Percentiles rank a stretch among this genome's conserved stretches.
Evolutionary conservation across 2,888 invertebrate species (phyloP).

Genomic region (Drosophila pseudotalamancana): DNA sequence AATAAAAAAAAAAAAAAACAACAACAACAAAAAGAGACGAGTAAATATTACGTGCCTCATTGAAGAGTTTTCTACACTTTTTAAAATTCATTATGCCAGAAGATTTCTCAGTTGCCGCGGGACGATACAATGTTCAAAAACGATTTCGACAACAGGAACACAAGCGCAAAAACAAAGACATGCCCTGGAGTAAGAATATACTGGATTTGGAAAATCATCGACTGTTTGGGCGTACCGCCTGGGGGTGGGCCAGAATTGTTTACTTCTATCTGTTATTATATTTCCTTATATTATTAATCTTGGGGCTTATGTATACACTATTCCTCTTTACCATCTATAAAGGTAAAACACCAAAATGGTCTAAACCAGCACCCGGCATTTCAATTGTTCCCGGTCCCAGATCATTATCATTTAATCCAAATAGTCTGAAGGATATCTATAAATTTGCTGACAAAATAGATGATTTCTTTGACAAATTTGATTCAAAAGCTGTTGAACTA

Average conservation of each 20-base stretch:
- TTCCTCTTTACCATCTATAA: conserved; percentile 14
- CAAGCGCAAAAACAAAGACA: conserved; percentile 22
- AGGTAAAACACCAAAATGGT: conserved; percentile 11
- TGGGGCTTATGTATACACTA: neutral
- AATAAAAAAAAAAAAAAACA: neutral
- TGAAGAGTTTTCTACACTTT: neutral
- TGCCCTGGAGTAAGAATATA: conserved; percentile 62
- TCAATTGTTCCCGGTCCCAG: conserved; percentile 30
- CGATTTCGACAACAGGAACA: conserved; percentile 50
- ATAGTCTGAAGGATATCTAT: conserved; percentile 12
- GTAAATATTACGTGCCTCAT: too few species aligned
- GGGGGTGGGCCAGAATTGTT: conserved; percentile 49
- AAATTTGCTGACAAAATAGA: conserved; percentile 44
- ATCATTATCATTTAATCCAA: conserved; percentile 5
- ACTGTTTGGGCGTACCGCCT: conserved; percentile 43
- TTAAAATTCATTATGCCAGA: conserved; percentile 34
- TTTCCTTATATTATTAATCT: neutral
- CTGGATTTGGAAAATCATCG: conserved; percentile 48
- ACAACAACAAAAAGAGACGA: neutral
- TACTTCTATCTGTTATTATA: conserved; percentile 49
- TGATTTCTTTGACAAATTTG: conserved; percentile 5
- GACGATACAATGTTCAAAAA: conserved; percentile 51
- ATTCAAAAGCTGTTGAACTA: neutral
- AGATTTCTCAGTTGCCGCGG: conserved; percentile 38
- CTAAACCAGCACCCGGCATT: conserved; percentile 50